Evolutionary conservation across 2,113 vertebrate species (phyloP), one percentile per base, ranked within the genome.

Genomic region (Elaphurus davidianus): DNA sequence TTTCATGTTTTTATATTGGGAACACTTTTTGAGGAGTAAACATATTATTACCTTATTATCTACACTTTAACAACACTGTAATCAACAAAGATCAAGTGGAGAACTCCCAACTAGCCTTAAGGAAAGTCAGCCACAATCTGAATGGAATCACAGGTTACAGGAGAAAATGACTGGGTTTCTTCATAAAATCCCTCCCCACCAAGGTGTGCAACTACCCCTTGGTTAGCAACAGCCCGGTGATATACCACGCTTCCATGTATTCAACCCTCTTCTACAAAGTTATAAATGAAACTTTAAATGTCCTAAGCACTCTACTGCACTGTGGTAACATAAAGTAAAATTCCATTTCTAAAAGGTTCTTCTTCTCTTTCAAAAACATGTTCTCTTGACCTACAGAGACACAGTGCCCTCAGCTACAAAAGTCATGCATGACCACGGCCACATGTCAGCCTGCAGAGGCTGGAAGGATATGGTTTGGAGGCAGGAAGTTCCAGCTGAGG

Each of bases 401-500:
- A 76, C 90, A 89, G 76, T n/a, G n/a, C 27, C 67, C 43, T 52
- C 7, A 25, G 59, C 23, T 45, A 89, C 57, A 97, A 88, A 92
- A 47, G 25, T 59, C 21, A 86, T 5, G 16, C 30, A 79, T 43
- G 33, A 96, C 87, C 76, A 50, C 15, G 15, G 79, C 23, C 25
- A 57, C 25, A 90, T 96, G 98, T 64, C 16, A 96, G 97, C 81
- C 6, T 45, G 79, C 21, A 67, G 43, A 52, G 40, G 54, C 79
- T 59, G 94, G 99, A 99, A 99, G 99, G 99, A 99, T 99, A 99
- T 99, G 98, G 99, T 99, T 99, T 86, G 99, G 99, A 96, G 99
- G 99, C 98, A 99, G 99, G 98, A 99, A 99, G 99, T 99, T 99
- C 99, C 99, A 99, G 99, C 99, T 99, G 99, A 99, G 99, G 97